Evolutionary conservation across 2,113 vertebrate genomes (phyloP), one percentile per base, ranked within the genome.

Genomic region (Scortum barcoo): DNA sequence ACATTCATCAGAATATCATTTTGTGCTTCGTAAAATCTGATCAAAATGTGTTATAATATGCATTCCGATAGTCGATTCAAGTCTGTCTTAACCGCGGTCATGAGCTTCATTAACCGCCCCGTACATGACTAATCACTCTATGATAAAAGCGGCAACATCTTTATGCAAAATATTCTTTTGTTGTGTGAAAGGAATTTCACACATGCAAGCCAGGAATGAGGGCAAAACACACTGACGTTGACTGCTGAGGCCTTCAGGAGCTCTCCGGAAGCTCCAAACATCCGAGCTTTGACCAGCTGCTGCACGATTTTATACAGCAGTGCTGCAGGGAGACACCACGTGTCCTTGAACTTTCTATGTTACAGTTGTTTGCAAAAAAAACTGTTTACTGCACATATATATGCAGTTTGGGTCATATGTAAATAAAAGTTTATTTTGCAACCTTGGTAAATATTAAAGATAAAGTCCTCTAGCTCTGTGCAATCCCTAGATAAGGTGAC

Each of bases 171-270:
- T 81, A 70, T 78, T 82, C 62, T 73, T 82, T 85, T 89, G 85
- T 86, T 91, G 73, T 74, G 71, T 85, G 76, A 75, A 72, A 86
- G 90, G 91, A 93, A 93, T 93, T 89, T 80, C 81, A 92, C 81
- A 77, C 78, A 89, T 87, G 86, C 75, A 57, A 69, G 36, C 44
- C 78, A 53, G 85, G 87, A 90, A 89, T 86, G 84, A 87, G 81
- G 78, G 76, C 51, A 83, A 82, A 80, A 76, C 80, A 80, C 60
- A 56, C 42, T 40, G 56, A 61, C 46, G 62, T 68, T 74, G 69
- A 78, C 26, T 36, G 22, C 12, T 76, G 89, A 20, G 83, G 81
- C 86, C 22, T 91, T 93, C 85, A 72, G 0, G 63, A 40, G 40
- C 81, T 78, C 10, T 40, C 38, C 17, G 30, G 19, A 44, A 72